phyloP scores from a whole-genome alignment of 2,888 invertebrate genomes.

The Cenopis cana region DNA sequence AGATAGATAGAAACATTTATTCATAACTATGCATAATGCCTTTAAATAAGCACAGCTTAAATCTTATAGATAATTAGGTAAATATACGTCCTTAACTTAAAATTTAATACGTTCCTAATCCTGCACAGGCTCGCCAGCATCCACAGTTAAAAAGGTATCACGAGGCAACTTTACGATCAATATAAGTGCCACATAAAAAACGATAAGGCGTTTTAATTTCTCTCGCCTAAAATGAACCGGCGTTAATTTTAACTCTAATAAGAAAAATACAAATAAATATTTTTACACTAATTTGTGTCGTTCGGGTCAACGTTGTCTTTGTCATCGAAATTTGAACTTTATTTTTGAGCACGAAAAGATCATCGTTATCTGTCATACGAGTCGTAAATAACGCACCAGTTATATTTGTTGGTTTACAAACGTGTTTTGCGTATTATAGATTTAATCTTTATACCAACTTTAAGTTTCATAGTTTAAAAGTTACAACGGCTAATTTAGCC shows the following conservation, averaged over 20 bases:
- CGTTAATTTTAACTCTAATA: constrained; percentile 79
- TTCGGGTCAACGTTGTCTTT: not conserved
- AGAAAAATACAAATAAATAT: constrained; percentile 38
- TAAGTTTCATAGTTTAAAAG: too few species aligned
- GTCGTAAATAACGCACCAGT: constrained; percentile 74
- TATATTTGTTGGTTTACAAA: constrained; percentile 80
- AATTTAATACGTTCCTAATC: constrained; percentile 40
- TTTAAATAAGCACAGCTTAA: constrained; percentile 19
- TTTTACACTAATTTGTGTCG: constrained; percentile 32
- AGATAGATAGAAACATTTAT: not conserved
- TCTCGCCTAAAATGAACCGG: constrained; percentile 75
- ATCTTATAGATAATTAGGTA: constrained; percentile 34
- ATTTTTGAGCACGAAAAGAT: not conserved
- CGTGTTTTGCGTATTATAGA: constrained; percentile 68
- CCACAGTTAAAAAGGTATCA: constrained; percentile 72
- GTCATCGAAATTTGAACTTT: constrained; percentile 10
- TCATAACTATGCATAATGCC: too few species aligned
- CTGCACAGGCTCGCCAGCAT: constrained; percentile 57
- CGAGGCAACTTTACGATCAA: constrained; percentile 73
- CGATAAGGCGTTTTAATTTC: constrained; percentile 82
- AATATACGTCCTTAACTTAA: constrained; percentile 34
- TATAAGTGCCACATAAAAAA: constrained; percentile 84
- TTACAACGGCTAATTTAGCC: too few species aligned
- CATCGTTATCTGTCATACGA: constrained; percentile 55
- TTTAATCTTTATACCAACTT: too few species aligned